These are phyloP conservation scores for Orius laevigatus DNA, from an alignment of 1,140 invertebrate genomes.

Conservation along the genomic window DNA sequence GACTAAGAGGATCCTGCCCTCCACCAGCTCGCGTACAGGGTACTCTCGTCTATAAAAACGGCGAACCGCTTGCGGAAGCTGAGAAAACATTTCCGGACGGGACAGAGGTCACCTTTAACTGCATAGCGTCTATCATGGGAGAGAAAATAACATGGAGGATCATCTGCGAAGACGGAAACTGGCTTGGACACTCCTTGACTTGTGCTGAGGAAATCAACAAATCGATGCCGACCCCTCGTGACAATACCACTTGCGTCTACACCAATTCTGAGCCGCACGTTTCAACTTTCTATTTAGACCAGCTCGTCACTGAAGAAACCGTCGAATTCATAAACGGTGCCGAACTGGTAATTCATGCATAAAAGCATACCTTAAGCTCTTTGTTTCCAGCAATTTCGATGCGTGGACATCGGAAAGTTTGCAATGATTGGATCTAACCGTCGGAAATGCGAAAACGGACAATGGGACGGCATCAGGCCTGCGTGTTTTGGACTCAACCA, in stretches of 20 bases:
- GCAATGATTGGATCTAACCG: constrained; percentile 38
- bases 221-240: constrained; percentile 25
- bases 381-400: constrained; percentile 35
- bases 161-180: constrained; percentile 63
- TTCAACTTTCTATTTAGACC: constrained; percentile 60
- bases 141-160: constrained; percentile 68
- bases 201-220: constrained; percentile 27
- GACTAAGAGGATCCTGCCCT: constrained; percentile 37
- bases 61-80: constrained; percentile 29
- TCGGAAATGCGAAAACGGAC: constrained; percentile 50
- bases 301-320: constrained; percentile 51
- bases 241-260: constrained; percentile 57
- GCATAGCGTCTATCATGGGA: constrained; percentile 57
- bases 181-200: constrained; percentile 57
- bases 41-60: constrained; percentile 45
- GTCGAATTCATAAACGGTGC: constrained; percentile 61
- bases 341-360: constrained; percentile 36
- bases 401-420: constrained; percentile 63
- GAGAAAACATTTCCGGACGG: constrained; percentile 47
- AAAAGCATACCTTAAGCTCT: background rate
- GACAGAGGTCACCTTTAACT: constrained; percentile 64
- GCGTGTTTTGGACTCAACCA: constrained; percentile 66
- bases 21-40: constrained; percentile 43
- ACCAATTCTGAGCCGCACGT: constrained; percentile 60
- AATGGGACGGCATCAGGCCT: constrained; percentile 62